Base-by-base conservation (phyloP, 1,140 invertebrate species). In the Stratiolaelaps scimitus region DNA sequence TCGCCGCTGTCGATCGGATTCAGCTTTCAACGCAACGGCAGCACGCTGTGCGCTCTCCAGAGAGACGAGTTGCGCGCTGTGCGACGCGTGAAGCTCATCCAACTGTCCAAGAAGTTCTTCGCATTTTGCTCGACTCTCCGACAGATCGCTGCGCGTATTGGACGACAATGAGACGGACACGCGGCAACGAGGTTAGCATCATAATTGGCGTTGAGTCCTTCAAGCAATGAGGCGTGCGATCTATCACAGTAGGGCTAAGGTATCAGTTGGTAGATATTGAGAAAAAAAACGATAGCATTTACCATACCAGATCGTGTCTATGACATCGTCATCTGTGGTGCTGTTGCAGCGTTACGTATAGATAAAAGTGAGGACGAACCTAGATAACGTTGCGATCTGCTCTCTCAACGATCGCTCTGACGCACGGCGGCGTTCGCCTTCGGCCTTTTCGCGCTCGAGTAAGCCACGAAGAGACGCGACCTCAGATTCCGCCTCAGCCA, bases 401-500 rank as follows among this genome's bases (percentile, higher is more conserved):
- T 26, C 34, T 23, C 23, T 60, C 1, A 60, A 23, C 4, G 53
- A 1, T n/a, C 53, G 53, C 26, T 60, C 53, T 15, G 53, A 20
- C 6, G n/a, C 53, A 60, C 26, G 53, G 2, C 26, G 17, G n/a
- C 53, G 26, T 15, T 60, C 53, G 53, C 34, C 15, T 26, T 60
- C 53, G 17, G 26, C 23, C 53, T 60, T 60, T 23, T 60, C 53
- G 2, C 34, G 26, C n/a, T 20, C 26, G 53, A 60, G 53, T 17
- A 17, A 29, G 15, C 34, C 34, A 15, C 53, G 26, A 1, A 60
- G 53, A 2, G 15, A 29, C 15, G 53, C 26, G 15, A 60, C 34
- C 34, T 60, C 53, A 23, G 34, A 15, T 60, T 60, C 53, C 17
- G 53, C 53, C 17, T 60, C 53, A 34, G 23, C 34, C 15, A 23